Evolutionary conservation across 2,888 invertebrate species (phyloP), one percentile per base, ranked within the genome.

Genomic region (Lepidocyrtinus sp.): DNA sequence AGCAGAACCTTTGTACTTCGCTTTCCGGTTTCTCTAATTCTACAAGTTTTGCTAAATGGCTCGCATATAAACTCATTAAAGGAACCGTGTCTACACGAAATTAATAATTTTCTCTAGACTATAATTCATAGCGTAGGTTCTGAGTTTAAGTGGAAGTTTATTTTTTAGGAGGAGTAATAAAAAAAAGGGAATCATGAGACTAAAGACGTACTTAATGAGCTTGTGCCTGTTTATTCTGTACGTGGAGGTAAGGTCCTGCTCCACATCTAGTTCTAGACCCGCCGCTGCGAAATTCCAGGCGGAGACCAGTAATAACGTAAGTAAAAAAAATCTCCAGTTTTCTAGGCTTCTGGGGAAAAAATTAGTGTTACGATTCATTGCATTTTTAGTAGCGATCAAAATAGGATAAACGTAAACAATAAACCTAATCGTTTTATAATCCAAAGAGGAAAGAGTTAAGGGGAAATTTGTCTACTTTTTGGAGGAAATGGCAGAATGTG

Each of bases 141-240:
- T n/a, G n/a, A n/a, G n/a, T n/a, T n/a, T n/a, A n/a, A n/a, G n/a
- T n/a, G n/a, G n/a, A n/a, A n/a, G n/a, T n/a, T 59, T 45, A 55
- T 70, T 55, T 1, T 55, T 64, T 21, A 62, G 19, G 17, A 27
- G 64, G 19, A 27, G 61, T 1, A 64, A 7, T 22, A 64, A 24
- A 74, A 74, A 55, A 55, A 36, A 61, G 17, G 12, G 70, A 77
- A 77, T 71, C 71, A 77, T 77, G 77, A 65, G 71, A 64, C 71
- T 71, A 77, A 77, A 77, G 71, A 77, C 61, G 65, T 77, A 77
- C 77, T 71, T 77, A 71, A 71, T 72, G 71, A 71, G 65, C 71
- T 70, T 77, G 50, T 77, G 71, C 65, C 64, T 77, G 25, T 21
- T 77, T 71, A 71, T 71, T 36, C 27, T 65, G 15, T 71, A 71